These are phyloP conservation scores for Orcinus orca DNA, from an alignment of 2,113 vertebrate species.

Conservation along the genomic window DNA sequence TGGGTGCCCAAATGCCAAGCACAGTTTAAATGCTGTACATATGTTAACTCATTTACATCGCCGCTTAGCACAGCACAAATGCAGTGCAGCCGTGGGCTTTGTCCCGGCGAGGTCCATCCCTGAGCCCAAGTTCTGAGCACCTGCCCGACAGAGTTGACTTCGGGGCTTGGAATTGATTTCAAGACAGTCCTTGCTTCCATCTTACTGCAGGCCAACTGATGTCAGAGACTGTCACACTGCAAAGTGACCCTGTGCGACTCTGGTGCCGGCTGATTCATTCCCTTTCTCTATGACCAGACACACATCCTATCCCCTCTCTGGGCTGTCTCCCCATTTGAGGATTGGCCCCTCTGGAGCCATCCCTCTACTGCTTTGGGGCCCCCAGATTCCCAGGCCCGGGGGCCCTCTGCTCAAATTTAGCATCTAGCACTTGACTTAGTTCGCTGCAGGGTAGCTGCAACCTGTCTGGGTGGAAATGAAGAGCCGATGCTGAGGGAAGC, in stretches of 20 bases:
- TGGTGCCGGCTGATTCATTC: accelerated
- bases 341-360: accelerated
- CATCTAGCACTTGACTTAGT: neutral
- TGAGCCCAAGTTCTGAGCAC: neutral
- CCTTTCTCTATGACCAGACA: neutral
- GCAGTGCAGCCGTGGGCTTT: neutral
- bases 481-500: neutral
- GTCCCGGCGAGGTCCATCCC: accelerated
- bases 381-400: neutral
- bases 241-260: accelerated
- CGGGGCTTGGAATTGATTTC: neutral
- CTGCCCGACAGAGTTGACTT: neutral
- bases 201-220: neutral
- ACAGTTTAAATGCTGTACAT: accelerated
- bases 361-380: neutral
- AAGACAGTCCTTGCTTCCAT: neutral
- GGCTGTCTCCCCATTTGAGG: neutral
- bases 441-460: neutral
- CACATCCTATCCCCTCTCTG: neutral
- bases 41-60: neutral
- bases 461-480: neutral
- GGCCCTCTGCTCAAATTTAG: neutral
- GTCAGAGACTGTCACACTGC: accelerated
- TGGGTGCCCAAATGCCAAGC: accelerated
- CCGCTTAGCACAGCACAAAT: accelerated